A percentile compares a stretch with the other conserved stretches of the same genome.
These are phyloP conservation scores for Drosophila kepulauana DNA, from an alignment of 1,140 invertebrate genomes.

Conservation along the genomic window DNA sequence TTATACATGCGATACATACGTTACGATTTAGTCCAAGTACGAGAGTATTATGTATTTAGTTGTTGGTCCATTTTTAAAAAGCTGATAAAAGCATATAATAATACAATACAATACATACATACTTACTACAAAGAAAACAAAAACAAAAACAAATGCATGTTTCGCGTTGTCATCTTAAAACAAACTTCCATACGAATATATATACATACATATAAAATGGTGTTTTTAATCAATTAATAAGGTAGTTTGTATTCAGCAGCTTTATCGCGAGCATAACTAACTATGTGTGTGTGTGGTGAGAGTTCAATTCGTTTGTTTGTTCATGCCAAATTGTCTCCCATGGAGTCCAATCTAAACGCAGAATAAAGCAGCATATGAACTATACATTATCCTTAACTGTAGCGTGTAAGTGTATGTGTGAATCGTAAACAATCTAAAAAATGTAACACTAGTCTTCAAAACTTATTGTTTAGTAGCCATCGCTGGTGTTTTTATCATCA, in stretches of 20 bases:
- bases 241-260: slow-evolving; percentile 67
- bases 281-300: slow-evolving; percentile 33
- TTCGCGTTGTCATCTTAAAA: slow-evolving; percentile 5
- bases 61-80: slow-evolving; percentile 79
- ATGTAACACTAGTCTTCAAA: slow-evolving; percentile 37
- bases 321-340: slow-evolving; percentile 64
- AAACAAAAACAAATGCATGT: slow-evolving; percentile 37
- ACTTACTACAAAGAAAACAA: slow-evolving; percentile 20
- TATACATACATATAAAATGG: slow-evolving; percentile 57
- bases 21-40: slow-evolving; percentile 57
- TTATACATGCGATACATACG: slow-evolving; percentile 27
- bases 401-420: neutral
- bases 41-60: slow-evolving; percentile 81
- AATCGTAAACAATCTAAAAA: slow-evolving; percentile 46
- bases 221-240: slow-evolving; percentile 71
- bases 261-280: slow-evolving; percentile 55
- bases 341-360: slow-evolving; percentile 61
- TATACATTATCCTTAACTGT: slow-evolving; percentile 15
- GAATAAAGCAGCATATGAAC: slow-evolving; percentile 33
- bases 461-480: slow-evolving; percentile 46
- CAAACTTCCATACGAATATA: slow-evolving; percentile 9
- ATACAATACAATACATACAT: slow-evolving; percentile 53
- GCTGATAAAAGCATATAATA: slow-evolving; percentile 48
- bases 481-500: neutral
- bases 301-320: slow-evolving; percentile 32